Conservation (phyloP, 2,113 vertebrate genomes). For the Saguinus midas region DNA sequence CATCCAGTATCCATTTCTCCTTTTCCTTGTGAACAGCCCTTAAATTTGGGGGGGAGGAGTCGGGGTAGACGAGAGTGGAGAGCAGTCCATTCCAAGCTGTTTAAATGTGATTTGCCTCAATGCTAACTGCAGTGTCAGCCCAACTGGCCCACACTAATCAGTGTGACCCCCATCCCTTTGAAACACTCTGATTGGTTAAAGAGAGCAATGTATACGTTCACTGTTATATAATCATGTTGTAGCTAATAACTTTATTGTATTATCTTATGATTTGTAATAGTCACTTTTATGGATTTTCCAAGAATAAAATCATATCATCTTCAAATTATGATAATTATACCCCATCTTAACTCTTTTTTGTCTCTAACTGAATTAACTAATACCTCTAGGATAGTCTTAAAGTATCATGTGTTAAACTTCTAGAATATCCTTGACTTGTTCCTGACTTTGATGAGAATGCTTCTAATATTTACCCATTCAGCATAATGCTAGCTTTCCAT, state of each 20-base stretch:
- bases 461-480: not conserved
- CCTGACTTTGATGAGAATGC: not conserved
- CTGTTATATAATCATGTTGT: not conserved
- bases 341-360: not conserved
- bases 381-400: not conserved
- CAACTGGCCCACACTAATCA: not conserved
- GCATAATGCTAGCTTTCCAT: not conserved
- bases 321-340: not conserved
- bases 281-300: not conserved
- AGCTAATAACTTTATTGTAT: not conserved
- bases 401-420: not conserved
- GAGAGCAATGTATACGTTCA: not conserved
- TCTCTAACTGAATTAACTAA: not conserved
- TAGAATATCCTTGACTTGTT: not conserved
- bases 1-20: not conserved
- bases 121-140: not conserved
- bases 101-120: not conserved
- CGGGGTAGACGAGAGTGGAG: not conserved
- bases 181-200: not conserved
- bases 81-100: not conserved
- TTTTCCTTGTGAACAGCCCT: not conserved
- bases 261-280: not conserved
- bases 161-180: not conserved
- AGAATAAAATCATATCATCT: not conserved
- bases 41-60: not conserved